Percentiles rank a stretch among this genome's conserved stretches.
Evolutionary conservation across 2,888 invertebrate genomes (phyloP).

Genomic region (Acronicta alni): DNA sequence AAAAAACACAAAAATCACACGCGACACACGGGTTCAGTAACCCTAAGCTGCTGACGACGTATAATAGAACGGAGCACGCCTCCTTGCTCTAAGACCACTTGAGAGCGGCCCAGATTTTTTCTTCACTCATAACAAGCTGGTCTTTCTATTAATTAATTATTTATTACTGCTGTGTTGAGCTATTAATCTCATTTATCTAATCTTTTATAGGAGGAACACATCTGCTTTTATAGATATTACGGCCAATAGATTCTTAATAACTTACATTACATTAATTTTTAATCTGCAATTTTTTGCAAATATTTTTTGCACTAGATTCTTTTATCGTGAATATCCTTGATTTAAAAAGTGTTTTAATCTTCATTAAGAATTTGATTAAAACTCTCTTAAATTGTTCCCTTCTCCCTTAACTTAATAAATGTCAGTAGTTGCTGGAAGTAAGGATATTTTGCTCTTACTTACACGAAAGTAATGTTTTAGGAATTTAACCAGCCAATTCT

Average conservation of each 20-base stretch:
- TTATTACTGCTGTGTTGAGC: conserved; percentile 23
- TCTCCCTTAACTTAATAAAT: too few species aligned
- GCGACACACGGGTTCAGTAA: conserved; percentile 70
- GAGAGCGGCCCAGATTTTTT: conserved; percentile 67
- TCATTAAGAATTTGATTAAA: too few species aligned
- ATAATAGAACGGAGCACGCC: conserved; percentile 55
- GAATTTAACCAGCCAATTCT: conserved; percentile 7
- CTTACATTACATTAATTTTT: too few species aligned
- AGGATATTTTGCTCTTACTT: too few species aligned
- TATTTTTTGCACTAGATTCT: too few species aligned
- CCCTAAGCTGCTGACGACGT: conserved; percentile 65
- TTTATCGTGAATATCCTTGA: too few species aligned
- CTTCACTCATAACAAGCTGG: conserved; percentile 57
- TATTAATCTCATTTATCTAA: conserved; percentile 15
- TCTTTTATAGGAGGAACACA: neutral
- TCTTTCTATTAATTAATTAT: conserved; percentile 49
- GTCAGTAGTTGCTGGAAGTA: too few species aligned
- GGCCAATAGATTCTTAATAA: too few species aligned
- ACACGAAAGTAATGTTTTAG: neutral
- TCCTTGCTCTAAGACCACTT: conserved; percentile 60
- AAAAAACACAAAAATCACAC: conserved; percentile 35
- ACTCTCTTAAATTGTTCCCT: too few species aligned
- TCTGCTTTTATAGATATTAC: too few species aligned
- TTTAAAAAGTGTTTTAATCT: too few species aligned
- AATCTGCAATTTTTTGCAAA: too few species aligned